These are phyloP conservation scores for Bettongia penicillata DNA, from an alignment of 2,113 vertebrate species.

Conservation along the genomic window DNA sequence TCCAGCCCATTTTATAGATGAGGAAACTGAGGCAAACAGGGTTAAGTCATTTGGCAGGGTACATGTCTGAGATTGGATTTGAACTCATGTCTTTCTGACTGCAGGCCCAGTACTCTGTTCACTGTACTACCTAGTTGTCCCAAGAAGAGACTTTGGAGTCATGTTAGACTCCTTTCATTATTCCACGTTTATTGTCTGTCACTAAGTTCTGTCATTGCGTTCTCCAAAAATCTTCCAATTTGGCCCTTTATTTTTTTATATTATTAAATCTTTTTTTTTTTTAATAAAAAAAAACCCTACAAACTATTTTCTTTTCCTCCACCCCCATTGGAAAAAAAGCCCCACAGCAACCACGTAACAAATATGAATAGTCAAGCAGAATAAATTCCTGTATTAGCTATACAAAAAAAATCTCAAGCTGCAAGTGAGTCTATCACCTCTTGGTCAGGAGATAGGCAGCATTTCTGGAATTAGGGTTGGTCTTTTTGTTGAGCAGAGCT, in stretches of 20 bases:
- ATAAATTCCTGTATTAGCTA: too few relatives aligned
- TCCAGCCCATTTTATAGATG: too few relatives aligned
- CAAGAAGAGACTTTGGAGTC: background rate
- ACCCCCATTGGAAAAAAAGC: background rate
- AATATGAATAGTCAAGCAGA: too few relatives aligned
- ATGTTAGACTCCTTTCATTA: background rate
- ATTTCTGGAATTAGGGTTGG: too few relatives aligned
- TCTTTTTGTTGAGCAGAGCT: too few relatives aligned
- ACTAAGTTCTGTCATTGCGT: background rate
- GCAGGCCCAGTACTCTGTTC: background rate
- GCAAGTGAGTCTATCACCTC: too few relatives aligned
- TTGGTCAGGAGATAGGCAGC: too few relatives aligned
- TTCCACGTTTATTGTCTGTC: background rate
- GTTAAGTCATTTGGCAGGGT: background rate
- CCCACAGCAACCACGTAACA: too few relatives aligned
- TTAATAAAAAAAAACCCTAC: too few relatives aligned
- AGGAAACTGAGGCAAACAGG: background rate
- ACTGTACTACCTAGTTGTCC: background rate
- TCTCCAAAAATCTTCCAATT: background rate
- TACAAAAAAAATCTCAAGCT: too few relatives aligned
- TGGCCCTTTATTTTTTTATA: background rate
- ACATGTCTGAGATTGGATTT: background rate
- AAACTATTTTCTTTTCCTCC: background rate
- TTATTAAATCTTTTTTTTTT: background rate
- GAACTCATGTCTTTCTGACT: background rate